phyloP scores from a whole-genome alignment of 30 jellyfish, hydroid and myxozoan species.

The Clytia hemisphaerica region DNA sequence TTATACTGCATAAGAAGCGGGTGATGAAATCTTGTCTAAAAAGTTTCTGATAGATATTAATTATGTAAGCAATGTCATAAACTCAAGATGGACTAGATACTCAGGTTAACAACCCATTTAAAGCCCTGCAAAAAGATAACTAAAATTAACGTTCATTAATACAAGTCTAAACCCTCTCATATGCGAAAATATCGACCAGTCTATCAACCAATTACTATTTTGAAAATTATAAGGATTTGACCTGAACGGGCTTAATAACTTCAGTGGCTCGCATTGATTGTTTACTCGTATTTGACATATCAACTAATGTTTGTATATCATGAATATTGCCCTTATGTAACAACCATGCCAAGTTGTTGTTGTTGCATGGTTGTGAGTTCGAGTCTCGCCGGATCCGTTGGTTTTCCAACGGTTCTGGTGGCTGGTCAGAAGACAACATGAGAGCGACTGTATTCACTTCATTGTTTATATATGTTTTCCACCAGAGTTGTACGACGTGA shows the following conservation, averaged over 20 bases:
- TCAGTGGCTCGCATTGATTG: no score
- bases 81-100: background rate
- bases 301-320: background rate
- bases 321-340: background rate
- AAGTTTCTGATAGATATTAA: background rate
- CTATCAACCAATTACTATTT: no score
- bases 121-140: background rate
- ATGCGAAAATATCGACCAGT: no score
- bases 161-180: no score
- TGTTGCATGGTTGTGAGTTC: background rate
- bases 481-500: conserved; percentile 59
- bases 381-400: no score
- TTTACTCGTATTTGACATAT: no score
- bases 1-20: background rate
- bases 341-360: background rate
- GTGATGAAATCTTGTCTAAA: background rate
- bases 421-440: no score
- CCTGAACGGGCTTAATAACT: no score
- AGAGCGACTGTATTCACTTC: no score
- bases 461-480: background rate
- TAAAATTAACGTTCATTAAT: no score
- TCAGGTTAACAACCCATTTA: background rate
- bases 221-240: no score
- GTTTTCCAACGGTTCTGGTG: no score
- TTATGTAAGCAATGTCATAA: background rate